phyloP scores from a whole-genome alignment of 2,888 invertebrate species.

The Dendrolimus houi region DNA sequence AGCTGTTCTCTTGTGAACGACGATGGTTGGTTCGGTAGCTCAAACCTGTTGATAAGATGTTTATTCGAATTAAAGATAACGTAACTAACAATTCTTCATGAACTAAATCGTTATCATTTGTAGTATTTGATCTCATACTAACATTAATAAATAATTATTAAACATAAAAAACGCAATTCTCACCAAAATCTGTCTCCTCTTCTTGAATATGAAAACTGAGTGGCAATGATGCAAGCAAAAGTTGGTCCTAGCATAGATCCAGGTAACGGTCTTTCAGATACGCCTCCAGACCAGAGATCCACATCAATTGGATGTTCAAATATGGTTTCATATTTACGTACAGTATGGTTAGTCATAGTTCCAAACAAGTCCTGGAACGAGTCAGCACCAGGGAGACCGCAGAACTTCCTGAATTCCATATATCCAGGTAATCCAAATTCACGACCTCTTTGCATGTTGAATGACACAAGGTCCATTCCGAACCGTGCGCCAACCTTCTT shows the following conservation, averaged over 20 bases:
- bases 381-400: conserved; percentile 87
- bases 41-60: conserved; percentile 76
- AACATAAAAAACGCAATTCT: conserved; percentile 14
- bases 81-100: too few species aligned
- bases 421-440: conserved; percentile 95
- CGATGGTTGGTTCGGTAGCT: conserved; percentile 92
- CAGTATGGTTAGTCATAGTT: conserved; percentile 92
- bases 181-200: conserved; percentile 95
- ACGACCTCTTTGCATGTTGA: conserved; percentile 95
- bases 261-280: conserved; percentile 91
- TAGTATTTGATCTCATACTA: too few species aligned
- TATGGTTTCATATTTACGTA: conserved; percentile 87
- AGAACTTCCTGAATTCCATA: conserved; percentile 95
- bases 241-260: conserved; percentile 96
- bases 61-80: too few species aligned
- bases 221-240: conserved; percentile 95
- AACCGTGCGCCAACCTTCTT: conserved; percentile 86
- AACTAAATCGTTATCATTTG: too few species aligned
- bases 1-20: conserved; percentile 93
- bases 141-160: too few species aligned
- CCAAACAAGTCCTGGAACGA: conserved; percentile 89
- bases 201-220: conserved; percentile 92
- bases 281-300: conserved; percentile 96
- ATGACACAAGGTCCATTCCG: conserved; percentile 93
- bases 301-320: conserved; percentile 94